Evolutionary conservation across 2,888 invertebrate species (phyloP).

Genomic region (Lasioglossum oenotherae): DNA sequence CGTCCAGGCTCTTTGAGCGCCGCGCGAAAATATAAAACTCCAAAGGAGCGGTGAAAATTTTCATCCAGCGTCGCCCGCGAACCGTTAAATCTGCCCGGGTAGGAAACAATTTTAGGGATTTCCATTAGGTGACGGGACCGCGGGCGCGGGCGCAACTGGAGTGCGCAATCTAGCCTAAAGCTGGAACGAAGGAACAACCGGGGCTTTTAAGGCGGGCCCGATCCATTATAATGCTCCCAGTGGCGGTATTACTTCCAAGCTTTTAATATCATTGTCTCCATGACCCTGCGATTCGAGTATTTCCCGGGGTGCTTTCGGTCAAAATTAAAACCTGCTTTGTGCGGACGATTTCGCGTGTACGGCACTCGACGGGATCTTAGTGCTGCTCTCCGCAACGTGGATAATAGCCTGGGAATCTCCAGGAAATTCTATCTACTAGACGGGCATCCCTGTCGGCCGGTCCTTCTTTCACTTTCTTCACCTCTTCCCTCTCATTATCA

Average conservation of each 20-base stretch:
- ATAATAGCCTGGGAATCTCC: conserved; percentile 38
- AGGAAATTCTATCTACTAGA: conserved; percentile 34
- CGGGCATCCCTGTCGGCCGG: neutral
- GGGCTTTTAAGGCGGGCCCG: conserved; percentile 38
- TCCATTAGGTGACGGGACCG: conserved; percentile 44
- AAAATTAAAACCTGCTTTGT: conserved; percentile 61
- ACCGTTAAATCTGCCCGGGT: conserved; percentile 39
- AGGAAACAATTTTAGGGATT: conserved; percentile 56
- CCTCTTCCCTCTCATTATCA: conserved; percentile 21
- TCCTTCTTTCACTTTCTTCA: conserved; percentile 6
- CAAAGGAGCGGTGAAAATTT: conserved; percentile 26
- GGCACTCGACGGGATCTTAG: conserved; percentile 2
- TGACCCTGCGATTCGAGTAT: conserved; percentile 50
- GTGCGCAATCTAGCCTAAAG: conserved; percentile 33
- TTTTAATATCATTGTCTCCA: conserved; percentile 61
- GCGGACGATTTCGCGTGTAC: conserved; percentile 37
- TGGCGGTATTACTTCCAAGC: conserved; percentile 56
- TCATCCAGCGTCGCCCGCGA: conserved; percentile 15
- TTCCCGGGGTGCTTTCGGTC: conserved; percentile 33
- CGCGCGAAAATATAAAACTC: neutral
- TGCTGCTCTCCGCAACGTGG: neutral
- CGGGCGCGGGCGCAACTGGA: neutral
- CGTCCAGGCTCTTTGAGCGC: neutral
- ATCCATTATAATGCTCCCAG: conserved; percentile 54
- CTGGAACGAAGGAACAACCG: conserved; percentile 33